phyloP scores from a whole-genome alignment of 2,888 invertebrate species.

The Hypolimnas misippus region DNA sequence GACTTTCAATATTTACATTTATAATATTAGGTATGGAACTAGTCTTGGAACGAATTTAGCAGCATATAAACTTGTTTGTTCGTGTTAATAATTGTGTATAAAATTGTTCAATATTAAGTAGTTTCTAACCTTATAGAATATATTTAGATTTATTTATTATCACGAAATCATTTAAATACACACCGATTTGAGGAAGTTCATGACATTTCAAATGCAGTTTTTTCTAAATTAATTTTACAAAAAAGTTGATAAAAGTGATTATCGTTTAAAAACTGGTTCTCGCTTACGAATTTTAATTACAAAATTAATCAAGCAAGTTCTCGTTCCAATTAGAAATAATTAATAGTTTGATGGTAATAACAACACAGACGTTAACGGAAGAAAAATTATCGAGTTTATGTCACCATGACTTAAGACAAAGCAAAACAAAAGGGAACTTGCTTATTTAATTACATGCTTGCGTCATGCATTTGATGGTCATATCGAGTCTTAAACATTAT shows the following conservation, averaged over 20 bases:
- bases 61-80: not conserved
- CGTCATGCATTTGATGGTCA: not conserved
- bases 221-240: too few relatives aligned
- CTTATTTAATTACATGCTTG: not conserved
- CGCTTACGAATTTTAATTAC: not conserved
- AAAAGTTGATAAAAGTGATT: too few relatives aligned
- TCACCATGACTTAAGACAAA: too few relatives aligned
- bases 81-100: not conserved
- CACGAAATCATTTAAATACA: too few relatives aligned
- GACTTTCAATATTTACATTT: slow-evolving; percentile 7
- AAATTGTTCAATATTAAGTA: not conserved
- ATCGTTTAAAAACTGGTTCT: too few relatives aligned
- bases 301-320: not conserved
- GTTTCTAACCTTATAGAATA: not conserved
- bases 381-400: not conserved
- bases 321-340: not conserved
- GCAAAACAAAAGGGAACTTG: not conserved
- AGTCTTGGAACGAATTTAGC: not conserved
- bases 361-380: not conserved
- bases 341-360: not conserved
- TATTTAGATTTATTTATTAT: not conserved
- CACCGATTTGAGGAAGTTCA: too few relatives aligned
- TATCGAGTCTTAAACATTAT: not conserved
- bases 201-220: too few relatives aligned
- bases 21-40: not conserved